Evolutionary conservation across 1,140 invertebrate species (phyloP).

Genomic region (Conus ventricosus): DNA sequence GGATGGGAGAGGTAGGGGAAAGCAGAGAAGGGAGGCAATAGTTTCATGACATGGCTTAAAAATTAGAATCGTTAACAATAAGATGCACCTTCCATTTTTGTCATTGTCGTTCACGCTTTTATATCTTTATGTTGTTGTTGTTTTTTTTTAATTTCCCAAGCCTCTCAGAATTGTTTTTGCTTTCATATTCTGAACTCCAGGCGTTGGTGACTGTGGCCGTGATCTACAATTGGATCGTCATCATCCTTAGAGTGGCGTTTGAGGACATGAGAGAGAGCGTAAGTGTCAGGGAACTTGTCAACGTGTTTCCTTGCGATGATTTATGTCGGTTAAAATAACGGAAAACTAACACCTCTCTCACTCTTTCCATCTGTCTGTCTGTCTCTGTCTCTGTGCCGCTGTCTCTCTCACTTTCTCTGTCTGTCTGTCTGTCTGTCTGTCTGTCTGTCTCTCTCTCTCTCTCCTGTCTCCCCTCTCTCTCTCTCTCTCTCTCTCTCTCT

Average conservation of each 20-base stretch:
- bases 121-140: too few species aligned
- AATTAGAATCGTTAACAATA: too few species aligned
- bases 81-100: too few species aligned
- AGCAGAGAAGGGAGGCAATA: too few species aligned
- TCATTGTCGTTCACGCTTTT: too few species aligned
- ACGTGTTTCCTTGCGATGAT: not conserved
- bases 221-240: constrained; percentile 49
- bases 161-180: too few species aligned
- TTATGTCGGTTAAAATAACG: not conserved
- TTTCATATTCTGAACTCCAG: constrained; percentile 17
- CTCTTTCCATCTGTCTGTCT: not conserved
- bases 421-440: constrained; percentile 24
- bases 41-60: too few species aligned
- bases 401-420: constrained; percentile 13
- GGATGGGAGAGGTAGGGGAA: too few species aligned
- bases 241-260: constrained; percentile 50
- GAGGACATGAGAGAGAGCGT: constrained; percentile 50
- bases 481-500: constrained; percentile 8
- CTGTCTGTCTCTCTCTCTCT: constrained; percentile 35
- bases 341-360: not conserved
- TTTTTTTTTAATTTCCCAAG: too few species aligned
- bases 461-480: constrained; percentile 2
- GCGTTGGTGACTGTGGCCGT: constrained; percentile 47
- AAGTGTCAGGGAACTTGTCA: constrained; percentile 33
- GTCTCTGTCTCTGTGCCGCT: not conserved